These are phyloP conservation scores for Pterocles gutturalis DNA, from an alignment of 2,113 vertebrate species.

Conservation along the genomic window DNA sequence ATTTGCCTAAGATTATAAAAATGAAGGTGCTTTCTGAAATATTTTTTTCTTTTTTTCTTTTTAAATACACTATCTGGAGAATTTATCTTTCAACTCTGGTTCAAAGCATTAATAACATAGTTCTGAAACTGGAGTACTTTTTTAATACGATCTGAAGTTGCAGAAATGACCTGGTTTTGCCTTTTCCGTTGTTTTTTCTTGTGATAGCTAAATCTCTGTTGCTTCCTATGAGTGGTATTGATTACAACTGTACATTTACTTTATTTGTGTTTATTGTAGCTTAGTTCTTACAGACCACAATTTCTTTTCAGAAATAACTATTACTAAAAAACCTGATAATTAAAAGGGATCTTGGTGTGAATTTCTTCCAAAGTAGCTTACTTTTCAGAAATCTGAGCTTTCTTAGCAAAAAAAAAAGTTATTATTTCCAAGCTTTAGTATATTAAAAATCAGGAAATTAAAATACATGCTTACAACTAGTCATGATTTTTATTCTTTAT, in stretches of 20 bases:
- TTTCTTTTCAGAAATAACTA: not conserved
- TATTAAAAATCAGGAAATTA: not conserved
- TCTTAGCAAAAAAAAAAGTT: not conserved
- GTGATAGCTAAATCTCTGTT: not conserved
- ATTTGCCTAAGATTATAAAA: not conserved
- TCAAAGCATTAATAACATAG: not conserved
- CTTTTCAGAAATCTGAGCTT: not conserved
- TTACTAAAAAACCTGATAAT: not conserved
- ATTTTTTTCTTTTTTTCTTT: not conserved
- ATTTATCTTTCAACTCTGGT: not conserved
- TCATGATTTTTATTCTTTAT: conserved; percentile 13
- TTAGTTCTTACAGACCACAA: not conserved
- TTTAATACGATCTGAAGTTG: not conserved
- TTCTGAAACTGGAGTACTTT: not conserved
- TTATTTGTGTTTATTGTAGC: not conserved
- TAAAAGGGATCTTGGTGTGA: not conserved
- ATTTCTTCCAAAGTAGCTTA: not conserved
- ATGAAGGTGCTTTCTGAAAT: not conserved
- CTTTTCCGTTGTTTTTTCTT: not conserved
- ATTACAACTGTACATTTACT: not conserved
- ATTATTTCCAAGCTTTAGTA: not conserved
- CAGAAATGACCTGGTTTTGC: not conserved
- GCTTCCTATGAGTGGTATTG: not conserved
- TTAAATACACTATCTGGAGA: not conserved
- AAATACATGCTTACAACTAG: not conserved